These are phyloP conservation scores for Gymnoscopelus braueri DNA, from an alignment of 2,797 vertebrate species.

Conservation along the genomic window DNA sequence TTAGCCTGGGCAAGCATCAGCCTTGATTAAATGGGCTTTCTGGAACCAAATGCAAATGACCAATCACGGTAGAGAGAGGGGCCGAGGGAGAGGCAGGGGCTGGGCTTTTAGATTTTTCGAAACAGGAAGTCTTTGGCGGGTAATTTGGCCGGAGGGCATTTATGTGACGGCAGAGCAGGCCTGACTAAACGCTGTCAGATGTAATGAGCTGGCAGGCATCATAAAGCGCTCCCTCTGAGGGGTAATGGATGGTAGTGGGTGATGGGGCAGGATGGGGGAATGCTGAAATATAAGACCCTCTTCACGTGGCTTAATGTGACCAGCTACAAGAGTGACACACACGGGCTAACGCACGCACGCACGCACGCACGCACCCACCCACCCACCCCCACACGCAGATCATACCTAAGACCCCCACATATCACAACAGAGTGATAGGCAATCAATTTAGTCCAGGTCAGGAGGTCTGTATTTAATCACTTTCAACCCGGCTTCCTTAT, in stretches of 20 bases:
- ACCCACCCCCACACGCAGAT: constrained; percentile 24
- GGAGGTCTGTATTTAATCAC: constrained; percentile 21
- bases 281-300: constrained; percentile 56
- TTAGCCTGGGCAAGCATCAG: constrained; percentile 63
- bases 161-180: constrained; percentile 78
- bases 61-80: constrained; percentile 51
- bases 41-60: constrained; percentile 81
- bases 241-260: constrained; percentile 76
- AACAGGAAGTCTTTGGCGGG: constrained; percentile 73
- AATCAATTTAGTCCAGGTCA: not conserved
- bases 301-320: constrained; percentile 38
- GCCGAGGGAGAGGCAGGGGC: constrained; percentile 54
- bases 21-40: constrained; percentile 85
- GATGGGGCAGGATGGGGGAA: constrained; percentile 68
- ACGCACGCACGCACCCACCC: constrained; percentile 7
- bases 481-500: no score
- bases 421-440: not conserved
- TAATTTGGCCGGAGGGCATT: constrained; percentile 79
- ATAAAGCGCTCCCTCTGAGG: constrained; percentile 83
- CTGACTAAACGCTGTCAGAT: constrained; percentile 85
- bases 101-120: constrained; percentile 55
- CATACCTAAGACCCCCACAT: constrained; percentile 31
- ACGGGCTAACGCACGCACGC: constrained; percentile 26
- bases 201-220: constrained; percentile 87
- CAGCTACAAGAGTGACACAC: constrained; percentile 16